Percentiles rank a stretch among this genome's conserved stretches.
These are phyloP conservation scores for Drosophila arawakana DNA, from an alignment of 1,140 invertebrate genomes.

Conservation along the genomic window DNA sequence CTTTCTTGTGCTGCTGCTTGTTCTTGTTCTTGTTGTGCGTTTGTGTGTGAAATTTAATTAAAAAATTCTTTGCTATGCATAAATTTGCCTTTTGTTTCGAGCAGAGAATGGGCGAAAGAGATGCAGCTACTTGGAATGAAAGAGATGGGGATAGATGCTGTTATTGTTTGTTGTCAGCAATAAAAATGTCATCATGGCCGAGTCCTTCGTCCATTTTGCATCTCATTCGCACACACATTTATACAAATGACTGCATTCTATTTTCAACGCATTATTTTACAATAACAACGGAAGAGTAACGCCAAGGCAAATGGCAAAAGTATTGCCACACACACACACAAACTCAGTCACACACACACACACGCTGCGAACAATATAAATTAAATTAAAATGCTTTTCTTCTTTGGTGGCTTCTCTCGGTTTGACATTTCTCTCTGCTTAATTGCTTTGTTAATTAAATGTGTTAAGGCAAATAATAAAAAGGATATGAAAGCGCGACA, in stretches of 20 bases:
- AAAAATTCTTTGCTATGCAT: conserved; percentile 79
- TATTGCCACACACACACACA: conserved; percentile 17
- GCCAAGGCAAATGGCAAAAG: conserved; percentile 36
- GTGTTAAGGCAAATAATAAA: conserved; percentile 69
- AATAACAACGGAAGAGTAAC: conserved; percentile 50
- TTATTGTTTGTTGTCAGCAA: conserved; percentile 59
- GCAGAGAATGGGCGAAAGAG: not conserved
- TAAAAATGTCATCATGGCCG: conserved; percentile 75
- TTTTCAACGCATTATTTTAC: conserved; percentile 60
- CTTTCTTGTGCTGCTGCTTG: not conserved
- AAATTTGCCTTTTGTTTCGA: conserved; percentile 76
- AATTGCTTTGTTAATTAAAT: conserved; percentile 83
- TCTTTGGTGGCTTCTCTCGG: conserved; percentile 34
- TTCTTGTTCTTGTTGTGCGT: conserved; percentile 39
- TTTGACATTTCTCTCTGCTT: conserved; percentile 77
- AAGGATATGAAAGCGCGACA: conserved; percentile 67
- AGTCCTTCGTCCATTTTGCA: conserved; percentile 52
- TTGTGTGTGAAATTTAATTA: conserved; percentile 78
- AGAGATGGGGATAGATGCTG: conserved; percentile 22
- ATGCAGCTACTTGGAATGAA: not conserved
- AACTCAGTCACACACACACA: conserved; percentile 8
- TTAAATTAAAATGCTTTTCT: conserved; percentile 73
- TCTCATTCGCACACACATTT: conserved; percentile 28
- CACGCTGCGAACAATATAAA: conserved; percentile 52
- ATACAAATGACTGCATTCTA: conserved; percentile 48